These are phyloP conservation scores for Spatulosminthurus flaviceps DNA, from an alignment of 2,888 invertebrate genomes.

Conservation along the genomic window DNA sequence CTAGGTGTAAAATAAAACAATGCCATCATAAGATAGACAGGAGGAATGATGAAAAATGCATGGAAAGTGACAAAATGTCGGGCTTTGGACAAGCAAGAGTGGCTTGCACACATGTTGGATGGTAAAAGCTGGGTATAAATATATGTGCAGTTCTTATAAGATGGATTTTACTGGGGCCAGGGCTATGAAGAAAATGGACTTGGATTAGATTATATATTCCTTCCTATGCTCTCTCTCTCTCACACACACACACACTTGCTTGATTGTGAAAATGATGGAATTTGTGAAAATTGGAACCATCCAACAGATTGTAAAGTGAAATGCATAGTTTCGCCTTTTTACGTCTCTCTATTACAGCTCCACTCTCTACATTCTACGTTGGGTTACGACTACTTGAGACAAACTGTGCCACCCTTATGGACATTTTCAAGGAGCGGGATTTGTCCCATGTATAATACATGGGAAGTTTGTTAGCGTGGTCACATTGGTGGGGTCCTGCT, in stretches of 20 bases:
- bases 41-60: constrained; percentile 9
- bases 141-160: too few relatives aligned
- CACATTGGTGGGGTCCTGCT: constrained; percentile 19
- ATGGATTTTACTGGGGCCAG: too few relatives aligned
- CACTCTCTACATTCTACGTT: background rate
- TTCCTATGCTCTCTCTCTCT: background rate
- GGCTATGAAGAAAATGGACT: too few relatives aligned
- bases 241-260: background rate
- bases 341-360: background rate
- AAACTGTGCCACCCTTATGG: background rate
- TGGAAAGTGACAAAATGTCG: constrained; percentile 15
- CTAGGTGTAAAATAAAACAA: too few relatives aligned
- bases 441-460: constrained; percentile 1
- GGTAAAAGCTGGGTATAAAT: too few relatives aligned
- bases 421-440: background rate
- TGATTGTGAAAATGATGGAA: constrained; percentile 16
- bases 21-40: too few relatives aligned
- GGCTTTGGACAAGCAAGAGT: background rate
- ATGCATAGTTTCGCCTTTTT: background rate
- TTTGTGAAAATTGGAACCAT: constrained; percentile 3
- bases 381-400: background rate
- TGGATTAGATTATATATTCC: too few relatives aligned
- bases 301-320: constrained; percentile 20
- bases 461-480: constrained; percentile 4
- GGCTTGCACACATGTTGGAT: too few relatives aligned